Conservation (phyloP, 2,113 vertebrate genomes). For the Silurus asotus region DNA sequence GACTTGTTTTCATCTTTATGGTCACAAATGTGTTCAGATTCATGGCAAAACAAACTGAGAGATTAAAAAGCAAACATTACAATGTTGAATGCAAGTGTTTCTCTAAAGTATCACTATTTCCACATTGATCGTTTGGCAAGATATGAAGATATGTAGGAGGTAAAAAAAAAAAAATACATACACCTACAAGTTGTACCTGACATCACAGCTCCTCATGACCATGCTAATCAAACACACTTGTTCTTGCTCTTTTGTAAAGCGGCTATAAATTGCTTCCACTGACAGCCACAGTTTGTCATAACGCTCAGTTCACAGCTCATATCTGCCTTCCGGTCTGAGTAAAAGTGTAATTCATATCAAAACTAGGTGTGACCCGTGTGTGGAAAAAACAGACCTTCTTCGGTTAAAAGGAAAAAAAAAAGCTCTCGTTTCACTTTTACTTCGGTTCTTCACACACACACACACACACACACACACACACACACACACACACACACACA, state of each 20-base stretch:
- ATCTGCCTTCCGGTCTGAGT: neutral
- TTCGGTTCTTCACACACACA: neutral
- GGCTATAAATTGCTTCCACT: neutral
- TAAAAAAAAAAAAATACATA: neutral
- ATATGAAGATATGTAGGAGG: neutral
- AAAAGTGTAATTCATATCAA: conserved; percentile 7
- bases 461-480: too few relatives aligned
- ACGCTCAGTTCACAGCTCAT: neutral
- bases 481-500: too few relatives aligned
- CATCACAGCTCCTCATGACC: neutral
- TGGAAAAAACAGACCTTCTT: neutral
- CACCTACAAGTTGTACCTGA: neutral
- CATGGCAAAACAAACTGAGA: neutral
- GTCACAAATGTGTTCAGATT: neutral
- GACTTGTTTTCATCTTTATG: too few relatives aligned
- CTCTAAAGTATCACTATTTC: neutral
- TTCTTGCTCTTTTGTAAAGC: neutral
- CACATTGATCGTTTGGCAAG: neutral
- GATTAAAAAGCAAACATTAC: neutral
- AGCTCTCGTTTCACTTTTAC: conserved; percentile 12
- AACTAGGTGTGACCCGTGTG: neutral
- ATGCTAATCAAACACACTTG: neutral
- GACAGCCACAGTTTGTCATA: neutral
- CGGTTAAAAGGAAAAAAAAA: neutral
- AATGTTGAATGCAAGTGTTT: neutral